Conservation (phyloP, 2,113 vertebrate genomes). For the Pelodiscus sinensis region DNA sequence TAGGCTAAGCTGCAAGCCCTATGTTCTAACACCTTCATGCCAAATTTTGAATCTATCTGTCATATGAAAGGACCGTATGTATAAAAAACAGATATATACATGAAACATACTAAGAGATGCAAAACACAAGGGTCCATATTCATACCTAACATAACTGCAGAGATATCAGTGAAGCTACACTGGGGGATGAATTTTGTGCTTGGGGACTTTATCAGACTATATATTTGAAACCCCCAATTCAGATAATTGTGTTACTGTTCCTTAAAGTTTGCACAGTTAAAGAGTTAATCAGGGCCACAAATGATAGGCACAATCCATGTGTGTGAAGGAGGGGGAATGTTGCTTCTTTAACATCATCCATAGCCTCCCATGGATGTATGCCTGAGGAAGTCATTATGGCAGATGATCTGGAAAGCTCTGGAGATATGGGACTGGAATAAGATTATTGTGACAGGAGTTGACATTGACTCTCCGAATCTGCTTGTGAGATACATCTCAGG, state of each 20-base stretch:
- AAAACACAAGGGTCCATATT: not conserved
- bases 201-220: no score
- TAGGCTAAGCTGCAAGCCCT: no score
- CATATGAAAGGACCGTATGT: no score
- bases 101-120: not conserved
- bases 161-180: not conserved
- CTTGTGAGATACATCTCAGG: rapidly evolving
- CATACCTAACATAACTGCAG: not conserved
- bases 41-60: no score
- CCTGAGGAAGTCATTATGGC: not conserved
- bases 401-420: not conserved
- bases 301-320: no score
- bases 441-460: not conserved
- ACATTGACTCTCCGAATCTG: not conserved
- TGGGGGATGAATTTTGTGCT: not conserved
- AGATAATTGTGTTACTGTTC: no score
- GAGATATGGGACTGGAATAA: not conserved
- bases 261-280: no score
- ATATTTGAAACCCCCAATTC: no score
- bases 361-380: not conserved
- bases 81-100: no score
- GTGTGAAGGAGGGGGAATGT: not conserved
- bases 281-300: no score
- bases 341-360: not conserved
- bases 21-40: no score